Percentiles rank a stretch among this genome's conserved stretches.
Conservation (phyloP, 2,888 invertebrate species). For the Euzetes globulus region DNA sequence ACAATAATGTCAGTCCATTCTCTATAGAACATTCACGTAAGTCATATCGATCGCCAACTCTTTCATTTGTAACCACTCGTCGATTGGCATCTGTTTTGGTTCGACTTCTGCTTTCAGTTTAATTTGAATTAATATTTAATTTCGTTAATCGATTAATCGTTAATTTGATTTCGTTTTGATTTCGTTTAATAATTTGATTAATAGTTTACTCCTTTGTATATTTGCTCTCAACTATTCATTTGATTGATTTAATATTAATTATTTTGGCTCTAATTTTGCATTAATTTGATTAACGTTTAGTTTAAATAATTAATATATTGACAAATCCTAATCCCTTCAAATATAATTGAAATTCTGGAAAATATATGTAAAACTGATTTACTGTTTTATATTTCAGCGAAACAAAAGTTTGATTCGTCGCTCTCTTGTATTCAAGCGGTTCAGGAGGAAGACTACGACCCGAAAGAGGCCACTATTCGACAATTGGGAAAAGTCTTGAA, state of each 20-base stretch:
- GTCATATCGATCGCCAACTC: background rate
- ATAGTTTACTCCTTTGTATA: background rate
- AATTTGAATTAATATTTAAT: background rate
- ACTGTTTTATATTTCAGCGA: constrained; percentile 37
- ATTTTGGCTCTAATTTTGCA: background rate
- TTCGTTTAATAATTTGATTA: background rate
- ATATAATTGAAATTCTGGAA: background rate
- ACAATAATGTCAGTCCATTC: constrained; percentile 25
- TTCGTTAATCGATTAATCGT: background rate
- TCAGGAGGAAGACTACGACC: constrained; percentile 57
- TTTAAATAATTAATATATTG: background rate
- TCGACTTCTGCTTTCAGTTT: background rate
- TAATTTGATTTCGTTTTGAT: background rate
- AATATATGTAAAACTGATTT: background rate
- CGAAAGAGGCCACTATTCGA: constrained; percentile 29
- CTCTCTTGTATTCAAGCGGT: constrained; percentile 38
- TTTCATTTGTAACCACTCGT: constrained; percentile 18
- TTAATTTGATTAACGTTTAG: constrained; percentile 1
- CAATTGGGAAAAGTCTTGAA: constrained; percentile 35
- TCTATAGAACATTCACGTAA: constrained; percentile 25
- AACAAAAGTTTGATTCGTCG: constrained; percentile 40
- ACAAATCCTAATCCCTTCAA: background rate
- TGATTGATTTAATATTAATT: background rate
- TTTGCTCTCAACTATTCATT: background rate
- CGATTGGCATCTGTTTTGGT: background rate